Evolutionary conservation across 2,113 vertebrate genomes (phyloP).

Genomic region (Microtus ochrogaster): DNA sequence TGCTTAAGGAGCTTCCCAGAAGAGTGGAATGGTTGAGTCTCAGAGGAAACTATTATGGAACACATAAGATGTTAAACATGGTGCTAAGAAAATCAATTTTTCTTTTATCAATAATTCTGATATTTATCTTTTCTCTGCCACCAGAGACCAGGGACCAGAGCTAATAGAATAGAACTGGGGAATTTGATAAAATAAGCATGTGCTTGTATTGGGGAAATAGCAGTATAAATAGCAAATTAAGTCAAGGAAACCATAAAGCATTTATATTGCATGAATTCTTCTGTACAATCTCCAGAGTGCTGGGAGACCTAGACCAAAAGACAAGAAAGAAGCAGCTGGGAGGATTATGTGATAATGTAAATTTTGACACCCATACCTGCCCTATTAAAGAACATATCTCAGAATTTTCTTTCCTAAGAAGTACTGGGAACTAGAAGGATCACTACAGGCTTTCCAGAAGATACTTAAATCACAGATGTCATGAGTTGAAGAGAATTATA

Average conservation of each 20-base stretch:
- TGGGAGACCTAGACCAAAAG: fast-evolving
- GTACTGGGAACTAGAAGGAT: neutral
- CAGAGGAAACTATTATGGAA: neutral
- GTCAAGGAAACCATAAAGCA: fast-evolving
- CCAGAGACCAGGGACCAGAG: too few species aligned
- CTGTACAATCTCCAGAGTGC: fast-evolving
- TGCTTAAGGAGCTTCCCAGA: neutral
- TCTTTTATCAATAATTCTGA: neutral
- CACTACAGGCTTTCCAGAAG: neutral
- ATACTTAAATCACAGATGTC: too few species aligned
- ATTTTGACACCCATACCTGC: neutral
- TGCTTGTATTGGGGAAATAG: fast-evolving
- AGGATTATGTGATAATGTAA: too few species aligned
- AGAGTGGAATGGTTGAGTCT: neutral
- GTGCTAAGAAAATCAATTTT: neutral
- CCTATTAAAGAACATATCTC: neutral
- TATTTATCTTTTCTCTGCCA: neutral
- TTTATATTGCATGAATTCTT: neutral
- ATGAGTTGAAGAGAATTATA: neutral
- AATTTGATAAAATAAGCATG: neutral
- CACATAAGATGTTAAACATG: neutral
- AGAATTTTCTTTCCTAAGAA: neutral
- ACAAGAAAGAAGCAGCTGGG: neutral
- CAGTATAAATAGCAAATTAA: neutral
- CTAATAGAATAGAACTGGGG: neutral